Base-by-base conservation (phyloP, 2,113 vertebrate genomes). In the Notarius lentiginosus region DNA sequence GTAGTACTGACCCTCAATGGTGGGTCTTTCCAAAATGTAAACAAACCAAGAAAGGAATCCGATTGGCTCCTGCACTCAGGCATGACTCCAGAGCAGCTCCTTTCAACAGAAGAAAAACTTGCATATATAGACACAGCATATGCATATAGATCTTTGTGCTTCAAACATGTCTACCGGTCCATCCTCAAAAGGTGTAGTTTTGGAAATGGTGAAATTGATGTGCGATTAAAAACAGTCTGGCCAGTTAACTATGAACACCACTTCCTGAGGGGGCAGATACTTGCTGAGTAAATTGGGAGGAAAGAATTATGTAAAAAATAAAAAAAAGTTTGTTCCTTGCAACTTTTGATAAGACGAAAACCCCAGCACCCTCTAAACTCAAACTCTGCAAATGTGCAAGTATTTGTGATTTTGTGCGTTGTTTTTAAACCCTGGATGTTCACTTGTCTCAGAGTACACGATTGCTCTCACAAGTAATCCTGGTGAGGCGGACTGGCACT, bases 41-140 rank as follows among this genome's bases (percentile, higher is more conserved):
- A 91, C 90, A 89, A 88, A 88, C n/a, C 73, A 82, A 15, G 73
- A 56, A 41, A 84, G 79, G 88, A 82, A 89, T 84, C 80, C 47
- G 34, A 87, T 81, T 87, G 87, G 87, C 82, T 90, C 79, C 70
- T 77, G 80, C 73, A 68, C 41, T 49, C 61, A 72, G 66, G 49
- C 58, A 75, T 70, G 84, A 83, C 80, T n/a, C 86, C 53, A 80
- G 41, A 83, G 63, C 8, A 70, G 56, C 58, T 86, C 75, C 70
- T 87, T 55, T 53, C 27, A 73, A 24, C 49, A 58, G 53, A 82
- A 55, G 41, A 66, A 72, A 18, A 72, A 24, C 65, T 61, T 60
- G 34, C 79, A 82, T 82, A 86, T 81, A 73, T 58, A 61, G 73
- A 73, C 65, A 60, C 12, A 47, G 27, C 2, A 47, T 70, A 77